Evolutionary conservation across 2,888 invertebrate genomes (phyloP).

Genomic region (Drosophila gaucha): DNA sequence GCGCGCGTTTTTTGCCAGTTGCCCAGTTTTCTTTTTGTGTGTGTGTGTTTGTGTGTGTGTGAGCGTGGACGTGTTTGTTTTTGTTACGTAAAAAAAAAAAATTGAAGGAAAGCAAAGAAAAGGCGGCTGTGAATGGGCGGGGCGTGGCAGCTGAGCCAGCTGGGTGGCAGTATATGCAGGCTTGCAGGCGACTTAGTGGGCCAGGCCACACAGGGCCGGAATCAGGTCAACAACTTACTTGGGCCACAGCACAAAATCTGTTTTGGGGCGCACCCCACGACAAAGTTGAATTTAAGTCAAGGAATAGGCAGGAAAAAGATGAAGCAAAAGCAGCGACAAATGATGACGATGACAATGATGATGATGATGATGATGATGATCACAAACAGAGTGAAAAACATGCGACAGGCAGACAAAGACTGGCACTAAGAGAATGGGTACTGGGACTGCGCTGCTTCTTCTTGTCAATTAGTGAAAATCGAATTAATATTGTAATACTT

Average conservation of each 20-base stretch:
- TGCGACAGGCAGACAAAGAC: slow-evolving; percentile 22
- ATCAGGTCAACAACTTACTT: slow-evolving; percentile 42
- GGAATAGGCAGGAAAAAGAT: slow-evolving; percentile 3
- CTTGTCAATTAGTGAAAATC: slow-evolving; percentile 78
- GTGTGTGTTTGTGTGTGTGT: slow-evolving; percentile 17
- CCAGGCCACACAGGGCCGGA: slow-evolving; percentile 13
- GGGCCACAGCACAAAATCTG: not conserved
- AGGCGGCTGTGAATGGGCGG: not conserved
- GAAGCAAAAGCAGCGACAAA: slow-evolving; percentile 20
- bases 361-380: slow-evolving; percentile 32
- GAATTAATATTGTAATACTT: slow-evolving; percentile 80
- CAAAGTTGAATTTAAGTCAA: slow-evolving; percentile 1
- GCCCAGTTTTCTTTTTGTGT: slow-evolving; percentile 20
- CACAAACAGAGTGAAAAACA: not conserved
- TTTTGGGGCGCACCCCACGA: slow-evolving; percentile 5
- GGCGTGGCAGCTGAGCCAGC: slow-evolving; percentile 1
- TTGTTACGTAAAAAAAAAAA: slow-evolving; percentile 2
- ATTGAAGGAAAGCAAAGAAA: not conserved
- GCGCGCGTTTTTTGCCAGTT: slow-evolving; percentile 32
- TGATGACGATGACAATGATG: slow-evolving; percentile 24
- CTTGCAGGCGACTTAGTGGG: slow-evolving; percentile 18
- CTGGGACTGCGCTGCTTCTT: slow-evolving; percentile 31
- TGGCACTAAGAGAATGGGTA: not conserved
- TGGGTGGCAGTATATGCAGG: no score
- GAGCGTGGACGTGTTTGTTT: slow-evolving; percentile 12